A percentile compares a stretch with the other conserved stretches of the same genome.
Evolutionary conservation across 2,888 invertebrate species (phyloP).

Genomic region (Polymixis flavicincta): DNA sequence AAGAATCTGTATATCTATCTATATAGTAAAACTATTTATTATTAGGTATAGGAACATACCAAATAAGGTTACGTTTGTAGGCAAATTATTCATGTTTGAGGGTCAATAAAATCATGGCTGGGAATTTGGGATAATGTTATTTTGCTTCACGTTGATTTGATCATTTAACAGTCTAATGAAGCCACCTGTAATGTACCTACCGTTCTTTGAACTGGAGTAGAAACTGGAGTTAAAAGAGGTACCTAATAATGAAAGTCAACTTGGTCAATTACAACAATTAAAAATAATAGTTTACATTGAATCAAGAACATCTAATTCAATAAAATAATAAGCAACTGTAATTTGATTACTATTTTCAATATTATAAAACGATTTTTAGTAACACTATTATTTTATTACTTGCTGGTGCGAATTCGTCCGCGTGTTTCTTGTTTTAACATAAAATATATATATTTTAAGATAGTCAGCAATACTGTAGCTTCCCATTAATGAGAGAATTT

Average conservation of each 20-base stretch:
- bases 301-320: not conserved
- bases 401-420: not conserved
- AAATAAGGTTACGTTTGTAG: constrained; percentile 8
- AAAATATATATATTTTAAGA: not conserved
- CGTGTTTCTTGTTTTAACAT: not conserved
- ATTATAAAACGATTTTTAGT: not conserved
- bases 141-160: not conserved
- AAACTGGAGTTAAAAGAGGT: too few relatives aligned
- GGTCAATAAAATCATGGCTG: constrained; percentile 7
- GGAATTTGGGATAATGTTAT: not conserved
- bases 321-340: not conserved
- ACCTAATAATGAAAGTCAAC: not conserved
- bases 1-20: not conserved
- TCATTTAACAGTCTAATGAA: not conserved
- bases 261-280: not conserved
- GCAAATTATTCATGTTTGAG: not conserved
- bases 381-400: not conserved
- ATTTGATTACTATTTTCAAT: not conserved
- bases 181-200: not conserved
- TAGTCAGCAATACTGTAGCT: not conserved
- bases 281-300: not conserved
- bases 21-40: not conserved
- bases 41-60: not conserved
- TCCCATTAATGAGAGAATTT: not conserved
- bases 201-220: not conserved